Conservation (phyloP, 2,888 invertebrate genomes). For the Ctena decussata region DNA sequence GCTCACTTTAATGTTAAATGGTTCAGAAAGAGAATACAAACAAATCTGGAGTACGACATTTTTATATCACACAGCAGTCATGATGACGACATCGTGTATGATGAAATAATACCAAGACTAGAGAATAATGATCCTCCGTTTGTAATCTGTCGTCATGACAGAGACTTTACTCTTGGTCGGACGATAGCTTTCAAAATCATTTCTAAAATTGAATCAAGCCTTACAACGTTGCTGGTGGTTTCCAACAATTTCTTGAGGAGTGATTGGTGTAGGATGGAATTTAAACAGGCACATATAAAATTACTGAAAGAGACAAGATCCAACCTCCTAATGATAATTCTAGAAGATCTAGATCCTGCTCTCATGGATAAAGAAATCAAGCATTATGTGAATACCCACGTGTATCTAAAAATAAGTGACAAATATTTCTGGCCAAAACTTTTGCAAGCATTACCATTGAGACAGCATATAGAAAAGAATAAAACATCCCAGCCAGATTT, state of each 20-base stretch:
- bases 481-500: no score
- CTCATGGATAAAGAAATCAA: conserved; percentile 39
- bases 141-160: conserved; percentile 34
- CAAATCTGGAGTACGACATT: conserved; percentile 32
- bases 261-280: conserved; percentile 55
- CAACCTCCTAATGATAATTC: conserved; percentile 28
- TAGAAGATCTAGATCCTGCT: conserved; percentile 35
- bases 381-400: conserved; percentile 34
- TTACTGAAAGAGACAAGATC: conserved; percentile 31
- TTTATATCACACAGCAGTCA: conserved; percentile 50
- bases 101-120: conserved; percentile 6
- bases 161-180: conserved; percentile 39
- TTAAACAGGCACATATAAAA: conserved; percentile 39
- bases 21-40: conserved; percentile 9
- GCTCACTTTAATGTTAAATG: conserved; percentile 22
- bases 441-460: conserved; percentile 32
- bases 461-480: not conserved
- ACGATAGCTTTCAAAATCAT: conserved; percentile 43
- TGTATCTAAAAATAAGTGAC: conserved; percentile 31
- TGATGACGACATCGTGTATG: conserved; percentile 36
- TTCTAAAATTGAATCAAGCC: conserved; percentile 35
- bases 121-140: conserved; percentile 31
- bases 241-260: conserved; percentile 52
- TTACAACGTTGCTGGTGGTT: conserved; percentile 39
- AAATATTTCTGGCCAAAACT: conserved; percentile 40